Evolutionary conservation across 2,797 vertebrate genomes (phyloP).

Genomic region (Syngnathus rostellatus): DNA sequence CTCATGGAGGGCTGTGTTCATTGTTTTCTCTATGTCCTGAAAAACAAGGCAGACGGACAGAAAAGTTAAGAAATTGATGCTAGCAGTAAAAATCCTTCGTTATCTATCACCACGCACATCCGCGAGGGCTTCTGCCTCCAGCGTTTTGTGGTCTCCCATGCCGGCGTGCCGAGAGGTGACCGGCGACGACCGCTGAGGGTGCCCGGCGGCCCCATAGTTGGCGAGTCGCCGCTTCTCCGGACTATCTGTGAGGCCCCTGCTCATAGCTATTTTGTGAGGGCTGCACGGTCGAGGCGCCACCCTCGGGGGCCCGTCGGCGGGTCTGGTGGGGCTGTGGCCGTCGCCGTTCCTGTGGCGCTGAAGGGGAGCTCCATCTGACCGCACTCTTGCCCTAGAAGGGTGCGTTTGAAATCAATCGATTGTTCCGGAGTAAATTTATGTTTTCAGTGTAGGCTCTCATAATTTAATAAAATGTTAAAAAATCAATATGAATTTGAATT

Average conservation of each 20-base stretch:
- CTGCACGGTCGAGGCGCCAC: constrained; percentile 87
- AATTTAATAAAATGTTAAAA: too few species aligned
- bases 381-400: constrained; percentile 75
- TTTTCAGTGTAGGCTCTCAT: too few species aligned
- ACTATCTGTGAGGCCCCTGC: constrained; percentile 75
- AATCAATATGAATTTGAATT: background rate
- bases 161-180: constrained; percentile 82
- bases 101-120: constrained; percentile 67
- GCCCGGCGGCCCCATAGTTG: constrained; percentile 78
- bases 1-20: constrained; percentile 90
- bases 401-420: background rate
- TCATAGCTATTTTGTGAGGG: constrained; percentile 81
- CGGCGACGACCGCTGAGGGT: constrained; percentile 72
- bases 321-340: constrained; percentile 79
- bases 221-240: constrained; percentile 85
- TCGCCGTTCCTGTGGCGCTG: constrained; percentile 80
- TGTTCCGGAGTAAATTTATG: background rate
- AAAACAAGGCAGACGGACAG: constrained; percentile 7
- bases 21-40: constrained; percentile 95
- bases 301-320: constrained; percentile 75
- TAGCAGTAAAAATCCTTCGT: background rate
- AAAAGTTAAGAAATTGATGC: background rate
- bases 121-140: constrained; percentile 87
- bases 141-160: constrained; percentile 85
- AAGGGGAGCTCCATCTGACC: constrained; percentile 83